Conservation (phyloP, 2,113 vertebrate species). For the Picathartes gymnocephalus region DNA sequence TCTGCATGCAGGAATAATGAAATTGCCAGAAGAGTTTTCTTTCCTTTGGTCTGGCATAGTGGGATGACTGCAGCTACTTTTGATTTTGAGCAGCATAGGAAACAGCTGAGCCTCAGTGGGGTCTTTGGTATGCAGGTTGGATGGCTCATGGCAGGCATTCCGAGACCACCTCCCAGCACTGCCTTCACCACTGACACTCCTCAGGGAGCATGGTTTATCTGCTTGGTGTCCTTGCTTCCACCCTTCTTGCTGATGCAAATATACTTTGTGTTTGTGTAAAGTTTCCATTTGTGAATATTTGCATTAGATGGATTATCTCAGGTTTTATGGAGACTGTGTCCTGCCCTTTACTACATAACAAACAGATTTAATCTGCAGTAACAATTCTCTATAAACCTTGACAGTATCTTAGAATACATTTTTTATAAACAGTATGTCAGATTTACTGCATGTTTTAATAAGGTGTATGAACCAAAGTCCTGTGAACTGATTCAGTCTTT, state of each 20-base stretch:
- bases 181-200: neutral
- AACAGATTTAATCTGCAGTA: neutral
- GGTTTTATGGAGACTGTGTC: neutral
- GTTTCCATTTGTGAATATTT: neutral
- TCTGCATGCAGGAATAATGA: neutral
- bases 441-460: neutral
- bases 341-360: neutral
- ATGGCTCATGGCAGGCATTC: fast-evolving
- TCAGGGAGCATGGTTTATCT: neutral
- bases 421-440: neutral
- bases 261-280: neutral
- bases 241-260: neutral
- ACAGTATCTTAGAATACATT: neutral
- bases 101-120: neutral
- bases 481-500: neutral
- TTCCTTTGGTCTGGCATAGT: neutral
- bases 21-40: neutral
- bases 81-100: neutral
- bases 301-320: neutral
- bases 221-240: neutral
- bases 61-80: neutral
- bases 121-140: neutral
- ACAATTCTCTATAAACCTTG: neutral
- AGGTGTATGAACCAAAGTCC: neutral
- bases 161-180: neutral